A percentile compares a stretch with the other conserved stretches of the same genome.
These are phyloP conservation scores for Julus scanicus DNA, from an alignment of 2,888 invertebrate genomes.

Conservation along the genomic window DNA sequence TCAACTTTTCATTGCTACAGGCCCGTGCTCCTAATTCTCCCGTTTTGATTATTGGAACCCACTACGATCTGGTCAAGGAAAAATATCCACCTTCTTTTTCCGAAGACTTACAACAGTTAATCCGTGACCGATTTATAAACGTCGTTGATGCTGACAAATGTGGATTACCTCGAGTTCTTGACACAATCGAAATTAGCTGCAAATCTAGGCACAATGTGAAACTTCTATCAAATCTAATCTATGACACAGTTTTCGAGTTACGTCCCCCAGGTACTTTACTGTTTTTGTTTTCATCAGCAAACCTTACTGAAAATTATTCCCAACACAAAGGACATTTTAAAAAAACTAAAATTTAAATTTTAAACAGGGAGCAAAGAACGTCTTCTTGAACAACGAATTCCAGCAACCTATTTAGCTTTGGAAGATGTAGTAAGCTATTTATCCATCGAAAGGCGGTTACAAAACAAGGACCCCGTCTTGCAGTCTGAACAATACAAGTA, in stretches of 20 bases:
- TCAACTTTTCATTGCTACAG: slow-evolving; percentile 66
- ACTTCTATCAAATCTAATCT: slow-evolving; percentile 88
- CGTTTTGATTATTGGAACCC: slow-evolving; percentile 95
- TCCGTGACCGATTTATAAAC: slow-evolving; percentile 87
- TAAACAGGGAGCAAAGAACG: slow-evolving; percentile 84
- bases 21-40: slow-evolving; percentile 96
- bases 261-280: slow-evolving; percentile 78
- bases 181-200: slow-evolving; percentile 91
- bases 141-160: slow-evolving; percentile 96
- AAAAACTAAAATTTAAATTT: neutral
- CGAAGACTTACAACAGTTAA: slow-evolving; percentile 87
- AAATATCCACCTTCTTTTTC: slow-evolving; percentile 70
- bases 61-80: slow-evolving; percentile 86
- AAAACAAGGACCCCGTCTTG: slow-evolving; percentile 67
- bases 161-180: slow-evolving; percentile 91
- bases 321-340: neutral
- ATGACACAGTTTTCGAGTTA: slow-evolving; percentile 91
- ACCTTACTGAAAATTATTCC: neutral
- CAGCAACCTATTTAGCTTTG: slow-evolving; percentile 92
- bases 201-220: slow-evolving; percentile 90
- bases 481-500: slow-evolving; percentile 66
- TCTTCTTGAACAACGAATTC: slow-evolving; percentile 91
- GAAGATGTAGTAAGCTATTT: slow-evolving; percentile 90
- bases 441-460: slow-evolving; percentile 78
- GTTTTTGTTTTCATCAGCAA: slow-evolving; percentile 32